Percentiles rank a stretch among this genome's conserved stretches.
Conservation (phyloP, 2,113 vertebrate genomes). For the Merops nubicus region DNA sequence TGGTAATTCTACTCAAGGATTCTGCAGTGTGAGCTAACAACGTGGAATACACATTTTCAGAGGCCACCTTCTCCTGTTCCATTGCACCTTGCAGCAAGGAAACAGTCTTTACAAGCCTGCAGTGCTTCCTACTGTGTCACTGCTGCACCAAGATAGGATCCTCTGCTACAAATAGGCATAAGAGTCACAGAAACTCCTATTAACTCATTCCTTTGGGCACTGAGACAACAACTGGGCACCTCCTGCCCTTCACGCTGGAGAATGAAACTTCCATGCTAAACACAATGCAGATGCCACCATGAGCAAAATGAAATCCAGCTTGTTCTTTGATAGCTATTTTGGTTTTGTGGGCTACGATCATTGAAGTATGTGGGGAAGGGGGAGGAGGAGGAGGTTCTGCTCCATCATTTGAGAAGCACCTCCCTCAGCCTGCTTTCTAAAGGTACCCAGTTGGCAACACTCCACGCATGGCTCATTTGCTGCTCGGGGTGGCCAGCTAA, state of each 20-base stretch:
- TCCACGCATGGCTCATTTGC: background rate
- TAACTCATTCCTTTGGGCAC: background rate
- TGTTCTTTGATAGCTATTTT: background rate
- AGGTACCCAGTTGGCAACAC: background rate
- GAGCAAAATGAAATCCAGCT: constrained; percentile 1
- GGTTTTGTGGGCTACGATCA: background rate
- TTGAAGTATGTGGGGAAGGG: background rate
- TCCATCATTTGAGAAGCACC: background rate
- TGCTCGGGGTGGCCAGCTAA: background rate
- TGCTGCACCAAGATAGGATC: background rate
- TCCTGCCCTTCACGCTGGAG: background rate
- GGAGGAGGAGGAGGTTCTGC: background rate
- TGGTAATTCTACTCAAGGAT: background rate
- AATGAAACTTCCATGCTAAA: background rate
- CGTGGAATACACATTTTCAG: background rate
- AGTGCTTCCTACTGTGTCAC: background rate
- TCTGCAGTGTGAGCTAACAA: background rate
- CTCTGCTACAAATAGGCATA: background rate
- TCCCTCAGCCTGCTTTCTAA: background rate
- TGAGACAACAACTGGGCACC: background rate
- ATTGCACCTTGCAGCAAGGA: background rate
- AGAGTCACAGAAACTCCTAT: no score
- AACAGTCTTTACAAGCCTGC: background rate
- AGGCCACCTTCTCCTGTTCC: background rate
- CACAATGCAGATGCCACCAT: background rate